phyloP scores from a whole-genome alignment of 92 coral and sea anemone species.

The Desmophyllum pertusum region DNA sequence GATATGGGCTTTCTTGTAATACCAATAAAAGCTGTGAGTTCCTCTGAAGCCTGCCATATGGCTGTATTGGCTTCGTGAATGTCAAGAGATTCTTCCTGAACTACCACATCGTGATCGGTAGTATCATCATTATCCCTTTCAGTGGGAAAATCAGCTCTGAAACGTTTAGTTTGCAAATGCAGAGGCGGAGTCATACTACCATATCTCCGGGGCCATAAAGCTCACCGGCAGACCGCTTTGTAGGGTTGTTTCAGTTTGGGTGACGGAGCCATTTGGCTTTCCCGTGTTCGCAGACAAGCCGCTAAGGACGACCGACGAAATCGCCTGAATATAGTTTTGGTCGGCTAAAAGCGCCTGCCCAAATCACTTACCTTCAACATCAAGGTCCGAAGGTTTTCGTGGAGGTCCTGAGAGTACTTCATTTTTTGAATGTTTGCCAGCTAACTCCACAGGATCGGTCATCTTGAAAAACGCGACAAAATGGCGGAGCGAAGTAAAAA shows the following conservation, averaged over 20 bases:
- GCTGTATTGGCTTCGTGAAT: constrained; percentile 8
- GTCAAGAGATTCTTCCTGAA: constrained; percentile 10
- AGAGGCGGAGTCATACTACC: constrained; percentile 17
- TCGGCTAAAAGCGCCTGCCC: constrained; percentile 2
- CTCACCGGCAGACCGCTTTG: constrained; percentile 4
- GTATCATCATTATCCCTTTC: not conserved
- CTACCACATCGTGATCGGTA: not conserved
- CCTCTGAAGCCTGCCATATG: constrained; percentile 33
- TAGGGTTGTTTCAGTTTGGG: not conserved
- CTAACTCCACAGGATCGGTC: too few relatives aligned
- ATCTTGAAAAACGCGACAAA: too few relatives aligned
- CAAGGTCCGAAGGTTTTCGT: not conserved
- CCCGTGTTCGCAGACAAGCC: too few relatives aligned
- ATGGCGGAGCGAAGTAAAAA: too few relatives aligned
- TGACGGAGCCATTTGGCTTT: constrained; percentile 13
- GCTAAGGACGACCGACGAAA: too few relatives aligned
- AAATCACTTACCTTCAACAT: not conserved
- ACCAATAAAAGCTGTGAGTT: constrained; percentile 5
- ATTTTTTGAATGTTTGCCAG: too few relatives aligned
- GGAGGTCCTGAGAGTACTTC: too few relatives aligned
- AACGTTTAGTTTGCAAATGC: not conserved
- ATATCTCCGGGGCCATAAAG: constrained; percentile 13
- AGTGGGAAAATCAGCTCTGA: not conserved
- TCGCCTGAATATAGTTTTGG: not conserved
- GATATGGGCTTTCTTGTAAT: constrained; percentile 30